Evolutionary conservation across 1,140 invertebrate species (phyloP).

Genomic region (Tetramorium simillimum): DNA sequence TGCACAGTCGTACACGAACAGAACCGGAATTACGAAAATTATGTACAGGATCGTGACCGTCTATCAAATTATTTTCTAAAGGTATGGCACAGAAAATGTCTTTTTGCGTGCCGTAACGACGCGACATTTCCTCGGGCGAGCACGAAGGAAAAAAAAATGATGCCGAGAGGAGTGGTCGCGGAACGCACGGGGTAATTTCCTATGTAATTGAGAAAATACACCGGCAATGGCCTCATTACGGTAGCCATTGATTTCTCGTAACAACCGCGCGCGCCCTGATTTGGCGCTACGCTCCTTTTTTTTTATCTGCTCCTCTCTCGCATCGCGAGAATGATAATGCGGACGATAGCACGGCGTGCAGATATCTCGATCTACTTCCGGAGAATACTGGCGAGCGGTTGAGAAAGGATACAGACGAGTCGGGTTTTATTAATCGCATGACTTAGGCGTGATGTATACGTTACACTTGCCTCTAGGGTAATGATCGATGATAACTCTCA

Average conservation of each 20-base stretch:
- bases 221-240: conserved; percentile 72
- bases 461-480: neutral
- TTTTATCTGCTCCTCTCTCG: conserved; percentile 21
- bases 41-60: neutral
- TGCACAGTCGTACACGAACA: neutral
- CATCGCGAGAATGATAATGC: conserved; percentile 33
- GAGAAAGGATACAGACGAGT: neutral
- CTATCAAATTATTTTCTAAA: neutral
- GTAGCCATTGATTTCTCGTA: conserved; percentile 66
- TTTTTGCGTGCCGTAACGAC: conserved; percentile 8
- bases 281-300: conserved; percentile 35
- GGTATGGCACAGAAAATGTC: neutral
- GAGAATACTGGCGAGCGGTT: neutral
- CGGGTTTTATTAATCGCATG: conserved; percentile 17
- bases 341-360: neutral
- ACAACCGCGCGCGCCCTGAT: conserved; percentile 63
- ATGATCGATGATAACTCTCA: neutral
- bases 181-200: conserved; percentile 62
- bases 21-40: neutral
- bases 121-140: conserved; percentile 14
- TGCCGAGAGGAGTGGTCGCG: conserved; percentile 23
- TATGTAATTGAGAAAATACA: conserved; percentile 70
- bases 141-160: neutral
- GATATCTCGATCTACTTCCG: conserved; percentile 45
- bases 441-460: neutral